These are phyloP conservation scores for Gopherus flavomarginatus DNA, from an alignment of 2,113 vertebrate species.

Conservation along the genomic window DNA sequence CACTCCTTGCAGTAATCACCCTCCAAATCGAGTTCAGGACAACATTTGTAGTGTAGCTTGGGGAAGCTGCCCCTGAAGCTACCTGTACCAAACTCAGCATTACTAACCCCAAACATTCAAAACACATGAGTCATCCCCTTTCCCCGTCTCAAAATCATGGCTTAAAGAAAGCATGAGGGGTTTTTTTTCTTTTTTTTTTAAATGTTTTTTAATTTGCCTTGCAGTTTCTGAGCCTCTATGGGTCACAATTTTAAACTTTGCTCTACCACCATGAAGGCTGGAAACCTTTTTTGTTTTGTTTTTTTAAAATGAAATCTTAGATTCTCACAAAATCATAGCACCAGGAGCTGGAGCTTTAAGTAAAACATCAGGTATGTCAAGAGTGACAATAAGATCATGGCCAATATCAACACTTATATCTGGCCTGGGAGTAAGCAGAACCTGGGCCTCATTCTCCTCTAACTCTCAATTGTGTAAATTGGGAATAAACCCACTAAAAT, in stretches of 20 bases:
- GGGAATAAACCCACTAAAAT: background rate
- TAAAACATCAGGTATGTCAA: background rate
- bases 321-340: background rate
- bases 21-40: background rate
- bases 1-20: background rate
- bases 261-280: conserved; percentile 14
- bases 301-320: background rate
- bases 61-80: conserved; percentile 11
- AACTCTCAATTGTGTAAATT: background rate
- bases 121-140: conserved; percentile 42
- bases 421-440: background rate
- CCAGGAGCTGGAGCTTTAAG: background rate
- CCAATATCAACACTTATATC: background rate
- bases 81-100: conserved; percentile 29
- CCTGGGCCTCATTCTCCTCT: background rate
- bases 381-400: background rate
- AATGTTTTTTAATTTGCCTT: background rate
- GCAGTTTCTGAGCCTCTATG: background rate
- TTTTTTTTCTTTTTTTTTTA: background rate
- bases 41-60: background rate
- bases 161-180: background rate
- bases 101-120: conserved; percentile 20
- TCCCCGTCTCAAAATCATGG: background rate
- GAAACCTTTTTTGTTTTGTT: conserved; percentile 1
- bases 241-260: conserved; percentile 12